Conservation (phyloP, 23 tunicate genomes). For the Trididemnum nubilum region DNA sequence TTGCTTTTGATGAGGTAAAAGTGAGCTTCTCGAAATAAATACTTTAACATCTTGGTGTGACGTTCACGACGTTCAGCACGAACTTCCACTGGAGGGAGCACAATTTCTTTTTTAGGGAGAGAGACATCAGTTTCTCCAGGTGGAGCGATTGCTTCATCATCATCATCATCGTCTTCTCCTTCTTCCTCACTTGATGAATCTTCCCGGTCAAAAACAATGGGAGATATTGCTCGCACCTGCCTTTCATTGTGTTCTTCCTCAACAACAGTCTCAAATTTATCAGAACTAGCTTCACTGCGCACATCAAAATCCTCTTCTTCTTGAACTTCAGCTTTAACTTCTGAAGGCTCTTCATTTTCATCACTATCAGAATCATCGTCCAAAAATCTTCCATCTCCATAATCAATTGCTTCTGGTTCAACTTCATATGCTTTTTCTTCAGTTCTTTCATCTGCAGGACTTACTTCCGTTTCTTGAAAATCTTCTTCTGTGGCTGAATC, state of each 20-base stretch:
- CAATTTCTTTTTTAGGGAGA: conserved; percentile 72
- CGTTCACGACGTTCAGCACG: conserved; percentile 76
- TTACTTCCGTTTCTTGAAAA: background rate
- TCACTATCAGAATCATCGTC: conserved; percentile 72
- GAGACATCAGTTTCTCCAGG: conserved; percentile 80
- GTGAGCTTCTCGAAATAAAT: conserved; percentile 84
- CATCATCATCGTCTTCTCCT: conserved; percentile 43
- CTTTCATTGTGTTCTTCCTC: conserved; percentile 3
- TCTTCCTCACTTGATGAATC: conserved; percentile 62
- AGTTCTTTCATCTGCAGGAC: background rate
- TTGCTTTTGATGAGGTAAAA: conserved; percentile 88
- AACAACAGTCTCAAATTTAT: conserved; percentile 6
- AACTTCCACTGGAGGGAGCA: conserved; percentile 74
- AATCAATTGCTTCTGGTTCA: conserved; percentile 24
- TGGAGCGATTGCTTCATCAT: conserved; percentile 56
- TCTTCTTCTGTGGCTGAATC: background rate
- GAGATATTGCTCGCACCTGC: conserved; percentile 63
- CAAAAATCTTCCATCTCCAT: conserved; percentile 47
- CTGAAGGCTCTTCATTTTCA: conserved; percentile 54
- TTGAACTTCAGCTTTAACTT: conserved; percentile 51
- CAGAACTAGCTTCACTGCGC: conserved; percentile 63
- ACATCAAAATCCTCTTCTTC: conserved; percentile 48
- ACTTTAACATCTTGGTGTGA: conserved; percentile 81
- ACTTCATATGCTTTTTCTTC: conserved; percentile 17
- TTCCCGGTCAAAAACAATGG: conserved; percentile 76